Base-by-base conservation (phyloP, 2,113 vertebrate species). In the Siniperca knerii region DNA sequence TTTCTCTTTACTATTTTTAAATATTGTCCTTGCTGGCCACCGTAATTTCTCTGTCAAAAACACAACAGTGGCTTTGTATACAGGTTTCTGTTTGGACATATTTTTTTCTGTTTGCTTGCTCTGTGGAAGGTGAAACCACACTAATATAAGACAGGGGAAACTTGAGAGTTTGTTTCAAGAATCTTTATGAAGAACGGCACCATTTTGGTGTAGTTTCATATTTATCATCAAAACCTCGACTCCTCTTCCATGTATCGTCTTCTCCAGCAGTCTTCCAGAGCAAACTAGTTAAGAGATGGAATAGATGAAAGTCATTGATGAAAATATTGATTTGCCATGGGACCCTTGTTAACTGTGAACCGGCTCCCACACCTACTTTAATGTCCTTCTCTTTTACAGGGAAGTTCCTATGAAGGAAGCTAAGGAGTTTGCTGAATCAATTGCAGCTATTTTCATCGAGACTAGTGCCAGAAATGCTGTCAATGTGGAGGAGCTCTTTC, bases 401-500 rank as follows among this genome's bases (percentile, higher is more conserved):
- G 98, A 99, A 91, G 98, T 99, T 89, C 96, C 98, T 70, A 96
- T 98, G 94, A 99, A 99, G 92, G 97, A 99, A 90, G 98, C 98
- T 15, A 98, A 97, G 94, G 98, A 99, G 83, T 99, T 99, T 80
- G 98, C 97, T 2, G 98, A 99, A 83, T 97, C 97, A 40, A 99
- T 99, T 85, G 96, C 97, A 76, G 98, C 98, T 61, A 97, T 99
- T 85, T 98, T 99, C 92, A 97, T 99, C 61, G 98, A 99, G 95
- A 99, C 98, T 37, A 99, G 98, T 85, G 98, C 98, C 81, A 97
- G 98, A 87, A 98, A 98, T 71, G 98, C 98, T 65, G 97, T 98
- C 93, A 99, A 99, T 67, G 95, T 99, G 4, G 97, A 98, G 90
- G 98, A 99, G 91, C 97, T 99, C 87, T 99, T 99, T 94, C 98